phyloP scores from a whole-genome alignment of 2,888 invertebrate species.

The Ectobius pallidus region DNA sequence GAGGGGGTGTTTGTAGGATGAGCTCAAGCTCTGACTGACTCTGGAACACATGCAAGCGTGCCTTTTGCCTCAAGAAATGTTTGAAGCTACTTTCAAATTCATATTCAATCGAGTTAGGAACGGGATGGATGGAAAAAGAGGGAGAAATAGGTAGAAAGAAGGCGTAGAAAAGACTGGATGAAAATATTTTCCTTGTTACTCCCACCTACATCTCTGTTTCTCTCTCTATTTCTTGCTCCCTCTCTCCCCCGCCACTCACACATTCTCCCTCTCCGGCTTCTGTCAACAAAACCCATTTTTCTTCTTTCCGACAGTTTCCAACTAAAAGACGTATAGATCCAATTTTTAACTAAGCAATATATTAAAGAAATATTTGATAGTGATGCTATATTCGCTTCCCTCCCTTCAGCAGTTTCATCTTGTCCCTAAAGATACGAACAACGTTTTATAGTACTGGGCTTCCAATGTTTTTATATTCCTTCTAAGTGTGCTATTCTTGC shows the following conservation, averaged over 20 bases:
- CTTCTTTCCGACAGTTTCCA: conserved; percentile 12
- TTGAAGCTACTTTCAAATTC: conserved; percentile 27
- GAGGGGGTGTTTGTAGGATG: background rate
- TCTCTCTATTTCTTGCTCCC: too few species aligned
- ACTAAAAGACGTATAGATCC: conserved; percentile 3
- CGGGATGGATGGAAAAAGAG: background rate
- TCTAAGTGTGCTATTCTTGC: too few species aligned
- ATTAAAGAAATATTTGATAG: conserved; percentile 13
- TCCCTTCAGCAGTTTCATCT: background rate
- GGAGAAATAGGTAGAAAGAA: background rate
- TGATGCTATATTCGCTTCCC: background rate
- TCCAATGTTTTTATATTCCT: too few species aligned
- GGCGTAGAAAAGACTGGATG: conserved; percentile 14
- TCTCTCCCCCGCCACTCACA: too few species aligned
- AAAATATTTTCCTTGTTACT: conserved; percentile 25
- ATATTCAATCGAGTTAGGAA: conserved; percentile 30
- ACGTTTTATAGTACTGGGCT: too few species aligned
- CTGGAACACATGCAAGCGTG: background rate
- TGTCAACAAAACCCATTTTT: conserved; percentile 26
- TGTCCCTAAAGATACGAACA: background rate
- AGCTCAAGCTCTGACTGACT: background rate
- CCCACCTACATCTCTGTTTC: background rate
- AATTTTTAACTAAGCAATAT: conserved; percentile 24
- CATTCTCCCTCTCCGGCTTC: too few species aligned
- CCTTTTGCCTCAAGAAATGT: conserved; percentile 22